Evolutionary conservation across 2,113 vertebrate genomes (phyloP).

Genomic region (Pluvianellus socialis): DNA sequence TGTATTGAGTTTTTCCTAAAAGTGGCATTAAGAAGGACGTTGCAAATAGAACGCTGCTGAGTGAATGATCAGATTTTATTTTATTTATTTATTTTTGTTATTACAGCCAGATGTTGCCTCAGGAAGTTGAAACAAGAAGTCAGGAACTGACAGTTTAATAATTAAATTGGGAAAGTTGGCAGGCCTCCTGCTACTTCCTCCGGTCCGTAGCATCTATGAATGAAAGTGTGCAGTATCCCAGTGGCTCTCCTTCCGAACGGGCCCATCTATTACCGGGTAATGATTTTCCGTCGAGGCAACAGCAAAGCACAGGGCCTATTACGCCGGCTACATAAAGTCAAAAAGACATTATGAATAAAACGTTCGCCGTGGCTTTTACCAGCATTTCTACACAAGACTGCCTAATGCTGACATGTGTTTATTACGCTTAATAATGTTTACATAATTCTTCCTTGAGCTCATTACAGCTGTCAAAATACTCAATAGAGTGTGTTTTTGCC

Average conservation of each 20-base stretch:
- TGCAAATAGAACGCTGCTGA: slow-evolving; percentile 26
- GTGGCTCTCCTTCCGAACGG: slow-evolving; percentile 68
- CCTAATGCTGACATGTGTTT: slow-evolving; percentile 73
- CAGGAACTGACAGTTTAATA: slow-evolving; percentile 63
- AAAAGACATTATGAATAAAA: slow-evolving; percentile 77
- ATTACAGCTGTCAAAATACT: slow-evolving; percentile 75
- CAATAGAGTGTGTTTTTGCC: slow-evolving; percentile 40
- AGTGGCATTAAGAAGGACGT: neutral
- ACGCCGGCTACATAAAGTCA: slow-evolving; percentile 77
- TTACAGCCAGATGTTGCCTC: slow-evolving; percentile 67
- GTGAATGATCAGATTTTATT: slow-evolving; percentile 48
- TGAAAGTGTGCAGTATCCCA: slow-evolving; percentile 60
- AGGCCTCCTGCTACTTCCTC: slow-evolving; percentile 59
- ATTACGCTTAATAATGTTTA: slow-evolving; percentile 82
- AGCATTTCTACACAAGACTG: slow-evolving; percentile 68
- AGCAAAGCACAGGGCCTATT: slow-evolving; percentile 72
- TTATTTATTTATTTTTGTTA: slow-evolving; percentile 66
- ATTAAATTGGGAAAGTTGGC: slow-evolving; percentile 71
- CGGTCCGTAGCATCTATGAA: slow-evolving; percentile 59
- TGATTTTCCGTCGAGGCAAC: slow-evolving; percentile 74
- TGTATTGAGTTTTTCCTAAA: neutral
- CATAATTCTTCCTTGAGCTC: slow-evolving; percentile 73
- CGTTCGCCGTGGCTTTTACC: slow-evolving; percentile 61
- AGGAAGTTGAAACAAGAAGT: slow-evolving; percentile 70
- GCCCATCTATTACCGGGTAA: slow-evolving; percentile 75